Evolutionary conservation across 2,113 vertebrate species (phyloP).

Genomic region (Nymphicus hollandicus): DNA sequence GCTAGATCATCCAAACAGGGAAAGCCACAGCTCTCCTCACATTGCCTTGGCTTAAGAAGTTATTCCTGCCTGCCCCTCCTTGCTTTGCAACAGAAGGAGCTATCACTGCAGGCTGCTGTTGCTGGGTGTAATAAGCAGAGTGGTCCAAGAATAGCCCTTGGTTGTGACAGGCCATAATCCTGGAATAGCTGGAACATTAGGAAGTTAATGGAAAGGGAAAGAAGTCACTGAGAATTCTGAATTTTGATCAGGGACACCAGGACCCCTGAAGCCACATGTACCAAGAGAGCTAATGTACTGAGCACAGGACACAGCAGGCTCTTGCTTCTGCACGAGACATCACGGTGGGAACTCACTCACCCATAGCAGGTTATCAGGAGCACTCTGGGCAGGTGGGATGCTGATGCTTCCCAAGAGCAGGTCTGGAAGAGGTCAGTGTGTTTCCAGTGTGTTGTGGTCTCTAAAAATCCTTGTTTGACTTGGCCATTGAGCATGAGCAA

Average conservation of each 20-base stretch:
- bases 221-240: neutral
- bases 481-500: neutral
- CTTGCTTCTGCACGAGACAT: neutral
- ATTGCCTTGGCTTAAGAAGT: neutral
- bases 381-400: neutral
- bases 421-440: neutral
- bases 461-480: neutral
- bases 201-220: slow-evolving; percentile 2
- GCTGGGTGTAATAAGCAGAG: neutral
- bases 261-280: neutral
- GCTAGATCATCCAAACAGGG: neutral
- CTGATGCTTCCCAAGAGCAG: slow-evolving; percentile 2
- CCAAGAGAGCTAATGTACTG: neutral
- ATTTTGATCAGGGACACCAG: neutral
- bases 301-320: neutral
- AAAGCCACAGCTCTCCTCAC: neutral
- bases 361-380: neutral
- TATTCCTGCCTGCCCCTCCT: neutral
- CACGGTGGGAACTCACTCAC: neutral
- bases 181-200: neutral
- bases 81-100: neutral
- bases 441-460: neutral
- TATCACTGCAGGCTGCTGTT: neutral
- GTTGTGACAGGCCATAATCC: neutral
- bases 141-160: slow-evolving; percentile 1